Conservation (phyloP, 92 coral and sea anemone species). For the Porites rus region DNA sequence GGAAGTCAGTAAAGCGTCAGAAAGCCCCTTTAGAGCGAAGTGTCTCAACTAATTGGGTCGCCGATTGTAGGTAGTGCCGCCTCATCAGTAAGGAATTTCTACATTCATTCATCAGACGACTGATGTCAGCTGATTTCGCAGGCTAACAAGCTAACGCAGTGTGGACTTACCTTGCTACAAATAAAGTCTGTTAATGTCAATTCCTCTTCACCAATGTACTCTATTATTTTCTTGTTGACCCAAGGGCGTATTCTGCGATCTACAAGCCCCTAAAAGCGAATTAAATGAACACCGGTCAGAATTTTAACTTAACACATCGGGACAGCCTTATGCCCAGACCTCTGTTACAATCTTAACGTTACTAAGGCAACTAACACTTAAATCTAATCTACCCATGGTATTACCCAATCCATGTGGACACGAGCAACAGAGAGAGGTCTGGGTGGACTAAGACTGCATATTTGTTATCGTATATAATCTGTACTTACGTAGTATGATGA, state of each 20-base stretch:
- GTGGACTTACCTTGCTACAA: slow-evolving; percentile 86
- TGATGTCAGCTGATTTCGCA: not conserved
- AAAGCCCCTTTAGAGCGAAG: no score
- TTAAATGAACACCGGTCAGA: slow-evolving; percentile 18
- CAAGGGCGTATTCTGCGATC: slow-evolving; percentile 99
- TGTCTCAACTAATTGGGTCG: no score
- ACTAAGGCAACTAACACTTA: not conserved
- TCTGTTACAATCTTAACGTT: not conserved
- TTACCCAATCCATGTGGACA: not conserved
- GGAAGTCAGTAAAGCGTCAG: no score
- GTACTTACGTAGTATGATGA: slow-evolving; percentile 47
- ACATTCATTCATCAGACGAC: no score
- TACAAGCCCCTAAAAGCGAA: slow-evolving; percentile 85
- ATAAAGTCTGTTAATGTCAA: slow-evolving; percentile 96
- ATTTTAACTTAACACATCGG: not conserved
- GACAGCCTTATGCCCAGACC: slow-evolving; percentile 14
- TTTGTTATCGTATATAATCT: not conserved
- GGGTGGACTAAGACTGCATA: slow-evolving; percentile 14
- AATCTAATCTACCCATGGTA: not conserved
- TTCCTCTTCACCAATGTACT: slow-evolving; percentile 99
- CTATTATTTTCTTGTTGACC: slow-evolving; percentile 98
- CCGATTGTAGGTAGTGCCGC: no score
- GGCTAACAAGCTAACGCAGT: not conserved
- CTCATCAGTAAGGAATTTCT: no score
- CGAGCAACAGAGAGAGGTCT: slow-evolving; percentile 10